Base-by-base conservation (phyloP, 92 coral and sea anemone genomes). In the Anthopleura xanthogrammica region DNA sequence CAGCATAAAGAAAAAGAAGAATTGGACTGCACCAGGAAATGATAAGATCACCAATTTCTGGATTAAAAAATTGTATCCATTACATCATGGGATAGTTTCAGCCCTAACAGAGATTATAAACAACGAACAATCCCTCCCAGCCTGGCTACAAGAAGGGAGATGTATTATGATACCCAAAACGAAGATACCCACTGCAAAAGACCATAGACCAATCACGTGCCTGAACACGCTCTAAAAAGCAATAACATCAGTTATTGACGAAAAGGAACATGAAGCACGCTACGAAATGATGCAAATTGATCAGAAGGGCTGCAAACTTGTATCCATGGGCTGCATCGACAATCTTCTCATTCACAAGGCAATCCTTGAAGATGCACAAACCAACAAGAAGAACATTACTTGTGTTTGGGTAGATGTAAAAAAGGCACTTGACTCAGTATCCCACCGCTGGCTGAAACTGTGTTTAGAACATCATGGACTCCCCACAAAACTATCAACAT, bases 241-340 rank as follows among this genome's bases (percentile, higher is more conserved):
- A 52, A 84, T 84, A 76, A 84, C 82, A 76, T 84, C 87, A 40
- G 87, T 84, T 36, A 64, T 84, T 14, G 87, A 84, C n/a, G 75
- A 77, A 7, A 57, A 84, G 48, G 64, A 76, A 52, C 87, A 77
- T 50, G 81, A 84, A 84, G 83, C 36, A 5, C 77, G 24, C 48
- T 55, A 84, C 65, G 75, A 75, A 42, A 50, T 74, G 12, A 84
- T 76, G 87, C 87, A 84, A 60, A 84, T 77, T 50, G 76, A 84
- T 68, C 87, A 84, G 41, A 80, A 60, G 60, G 83, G 76, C 50
- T 43, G 86, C 68, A 83, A 29, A 43, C 48, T 24, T 20, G 54
- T 23, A 22, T 83, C 86, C 4, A 83, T 83, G 86, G 80, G 86
- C 5, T 71, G 80, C 78, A 74, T 50, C 12, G 86, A 83, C 43